Evolutionary conservation across 1,140 invertebrate genomes (phyloP), one percentile per base, ranked within the genome.

Genomic region (Neodiprion virginianus): DNA sequence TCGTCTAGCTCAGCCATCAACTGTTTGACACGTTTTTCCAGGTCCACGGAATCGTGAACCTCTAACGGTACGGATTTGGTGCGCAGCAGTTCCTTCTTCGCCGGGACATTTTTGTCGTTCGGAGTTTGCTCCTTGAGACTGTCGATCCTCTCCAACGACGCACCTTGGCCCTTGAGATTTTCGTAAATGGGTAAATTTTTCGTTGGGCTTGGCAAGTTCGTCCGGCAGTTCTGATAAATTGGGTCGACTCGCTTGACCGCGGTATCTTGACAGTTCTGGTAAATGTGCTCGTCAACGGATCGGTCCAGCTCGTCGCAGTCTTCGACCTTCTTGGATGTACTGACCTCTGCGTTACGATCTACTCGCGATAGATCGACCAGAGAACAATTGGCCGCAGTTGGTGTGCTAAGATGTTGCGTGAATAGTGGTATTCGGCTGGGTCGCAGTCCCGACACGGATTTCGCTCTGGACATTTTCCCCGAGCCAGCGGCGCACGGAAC

Each of bases 391-490:
- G 82, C 67, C 12, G 65, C 49, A 14, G 14, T 71, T 72, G 76
- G 72, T 28, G 71, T 73, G 23, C 74, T 73, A 11, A 73, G 71
- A 17, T 80, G 71, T 48, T 83, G 82, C 0, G 83, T 84, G 12
- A 86, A 80, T 48, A 88, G 76, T 1, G 88, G 88, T 50, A 88
- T 88, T 66, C 81, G 82, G 71, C 88, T 89, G 2, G 87, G 87
- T 72, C 80, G 85, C 48, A 76, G 71, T 2, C 74, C 79, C 21
- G 75, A 77, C 67, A 77, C 71, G 8, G 77, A 74, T 48, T 78
- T 82, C 8, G 73, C 76, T 48, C 79, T 81, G 7, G 74, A 72
- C 71, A 78, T 74, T 67, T 73, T 75, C 14, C 76, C 74, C 48
- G 67, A 21, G n/a, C 47, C n/a, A 65, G 73, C 72, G 70, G 82